phyloP scores from a whole-genome alignment of 2,113 vertebrate genomes.

The Phyllostomus discolor region DNA sequence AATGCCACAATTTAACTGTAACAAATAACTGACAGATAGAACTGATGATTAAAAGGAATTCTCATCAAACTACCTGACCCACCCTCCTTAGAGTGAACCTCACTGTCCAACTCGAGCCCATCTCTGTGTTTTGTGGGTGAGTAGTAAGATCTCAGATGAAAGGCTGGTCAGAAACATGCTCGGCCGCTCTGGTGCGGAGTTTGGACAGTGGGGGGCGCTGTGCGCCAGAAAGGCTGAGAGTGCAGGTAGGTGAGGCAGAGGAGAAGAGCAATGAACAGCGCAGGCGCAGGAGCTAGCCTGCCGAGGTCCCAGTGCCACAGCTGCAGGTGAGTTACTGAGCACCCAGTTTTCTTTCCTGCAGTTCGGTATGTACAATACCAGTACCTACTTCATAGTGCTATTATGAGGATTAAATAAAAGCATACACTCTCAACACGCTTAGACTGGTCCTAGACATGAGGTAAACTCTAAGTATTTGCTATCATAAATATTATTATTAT shows the following conservation, averaged over 20 bases:
- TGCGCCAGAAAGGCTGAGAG: background rate
- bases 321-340: background rate
- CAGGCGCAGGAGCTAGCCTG: rapidly evolving
- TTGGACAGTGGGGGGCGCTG: too few species aligned
- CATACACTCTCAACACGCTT: background rate
- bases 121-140: background rate
- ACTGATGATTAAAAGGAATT: background rate
- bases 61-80: background rate
- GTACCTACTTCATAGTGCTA: background rate
- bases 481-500: background rate
- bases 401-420: background rate
- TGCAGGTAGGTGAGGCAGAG: background rate
- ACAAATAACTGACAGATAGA: background rate
- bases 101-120: background rate
- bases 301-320: background rate
- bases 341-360: background rate
- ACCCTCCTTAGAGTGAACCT: background rate
- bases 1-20: background rate
- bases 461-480: background rate
- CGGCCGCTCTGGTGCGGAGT: background rate
- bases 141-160: background rate
- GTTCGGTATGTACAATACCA: background rate
- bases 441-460: background rate
- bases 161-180: background rate
- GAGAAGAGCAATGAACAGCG: too few species aligned